Evolutionary conservation across 2,797 vertebrate genomes (phyloP), one percentile per base, ranked within the genome.

Genomic region (Catharus ustulatus): DNA sequence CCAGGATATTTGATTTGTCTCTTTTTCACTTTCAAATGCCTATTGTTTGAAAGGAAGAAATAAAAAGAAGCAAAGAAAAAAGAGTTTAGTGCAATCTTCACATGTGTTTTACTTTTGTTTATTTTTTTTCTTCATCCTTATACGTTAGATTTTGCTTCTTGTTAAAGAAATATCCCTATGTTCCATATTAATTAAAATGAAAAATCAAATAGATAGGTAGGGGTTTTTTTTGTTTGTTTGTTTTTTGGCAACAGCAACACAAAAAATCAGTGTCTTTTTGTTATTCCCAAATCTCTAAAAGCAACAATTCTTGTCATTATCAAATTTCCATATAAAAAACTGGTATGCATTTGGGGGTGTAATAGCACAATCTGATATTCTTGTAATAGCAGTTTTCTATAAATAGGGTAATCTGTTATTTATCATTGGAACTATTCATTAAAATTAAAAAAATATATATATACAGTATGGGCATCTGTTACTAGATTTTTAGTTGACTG

Each of bases 321-420:
- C 95, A 95, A 96, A 97, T 97, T 97, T 97, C 95, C 97, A 96
- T 96, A 95, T 85, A 97, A 96, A 96, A 96, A 96, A 96, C 96
- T 90, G 88, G 92, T 95, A 95, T 94, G 97, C 91, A 71, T 96
- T 96, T 95, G 96, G 97, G 96, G 95, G 96, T 96, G 96, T 97
- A 97, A 97, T 79, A 97, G 93, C 95, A 97, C 97, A 98, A 97
- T 98, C 96, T 98, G 96, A 97, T 97, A 97, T 97, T 97, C 97
- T 96, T 93, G 87, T 83, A 95, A 94, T 94, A 97, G 81, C 79
- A 96, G 90, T 95, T 97, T 98, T 97, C 97, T 97, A 97, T 96
- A 98, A 98, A 98, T 98, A 97, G 96, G 95, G 96, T 97, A 97
- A 97, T 94, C 95, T 97, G 97, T 97, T 98, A 97, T 97, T 98